phyloP scores from a whole-genome alignment of 2,113 vertebrate genomes.

The Recurvirostra avosetta region DNA sequence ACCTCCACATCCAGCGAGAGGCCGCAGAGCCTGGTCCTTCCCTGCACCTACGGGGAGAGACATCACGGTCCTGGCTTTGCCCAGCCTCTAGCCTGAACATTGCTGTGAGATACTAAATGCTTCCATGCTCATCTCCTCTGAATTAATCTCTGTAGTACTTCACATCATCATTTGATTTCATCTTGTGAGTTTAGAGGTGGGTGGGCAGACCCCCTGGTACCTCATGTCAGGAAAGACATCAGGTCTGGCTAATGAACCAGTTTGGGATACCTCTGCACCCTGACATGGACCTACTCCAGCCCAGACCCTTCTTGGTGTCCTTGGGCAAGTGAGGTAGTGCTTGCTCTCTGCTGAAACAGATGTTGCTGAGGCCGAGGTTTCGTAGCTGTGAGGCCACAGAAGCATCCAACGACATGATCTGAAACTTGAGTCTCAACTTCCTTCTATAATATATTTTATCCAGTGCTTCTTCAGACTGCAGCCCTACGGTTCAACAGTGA shows the following conservation, averaged over 20 bases:
- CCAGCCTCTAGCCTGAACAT: neutral
- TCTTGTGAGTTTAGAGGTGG: neutral
- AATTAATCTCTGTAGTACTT: neutral
- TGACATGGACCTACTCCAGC: neutral
- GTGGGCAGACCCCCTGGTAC: neutral
- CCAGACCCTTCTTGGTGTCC: neutral
- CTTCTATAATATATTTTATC: neutral
- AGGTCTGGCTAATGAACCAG: neutral
- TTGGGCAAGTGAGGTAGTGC: neutral
- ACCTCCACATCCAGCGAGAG: rapidly evolving
- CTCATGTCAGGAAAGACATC: neutral
- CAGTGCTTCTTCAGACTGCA: neutral
- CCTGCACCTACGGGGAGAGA: neutral
- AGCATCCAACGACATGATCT: rapidly evolving
- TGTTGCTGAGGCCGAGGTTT: neutral
- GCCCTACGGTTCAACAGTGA: neutral
- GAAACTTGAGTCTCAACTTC: neutral
- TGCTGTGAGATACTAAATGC: neutral
- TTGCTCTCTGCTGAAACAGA: neutral
- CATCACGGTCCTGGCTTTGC: rapidly evolving
- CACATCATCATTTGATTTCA: neutral
- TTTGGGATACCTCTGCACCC: neutral
- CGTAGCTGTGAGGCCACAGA: neutral
- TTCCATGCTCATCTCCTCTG: neutral
- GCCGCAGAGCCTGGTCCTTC: neutral